Evolutionary conservation across 2,888 invertebrate genomes (phyloP), one percentile per base, ranked within the genome.

Genomic region (Pyralis farinalis): DNA sequence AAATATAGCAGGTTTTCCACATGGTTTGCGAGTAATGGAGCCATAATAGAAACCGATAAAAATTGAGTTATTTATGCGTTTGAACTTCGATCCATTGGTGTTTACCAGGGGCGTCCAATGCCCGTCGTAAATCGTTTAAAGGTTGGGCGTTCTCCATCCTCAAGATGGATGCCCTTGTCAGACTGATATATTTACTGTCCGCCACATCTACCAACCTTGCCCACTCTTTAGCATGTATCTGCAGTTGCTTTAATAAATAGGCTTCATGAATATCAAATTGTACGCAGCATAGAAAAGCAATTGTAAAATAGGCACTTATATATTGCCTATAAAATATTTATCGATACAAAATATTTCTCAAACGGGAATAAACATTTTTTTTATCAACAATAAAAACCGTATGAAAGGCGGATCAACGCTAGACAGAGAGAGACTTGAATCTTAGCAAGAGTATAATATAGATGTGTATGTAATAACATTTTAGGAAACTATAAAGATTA

Each of bases 121-220:
- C 70, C 79, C 79, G 74, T 82, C 86, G 81, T 87, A 85, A 87
- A 87, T 87, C 87, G 81, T 79, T 81, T 82, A 82, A 84, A 82
- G 85, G 83, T 77, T 81, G 76, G 82, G 81, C 82, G 81, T 78
- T 74, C 74, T 74, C 73, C 75, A 75, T 80, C 77, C 77, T 80
- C 67, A 78, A 84, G 86, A 87, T 79, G 77, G 76, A 87, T 87
- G 81, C 73, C 71, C 80, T 72, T 76, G 79, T 80, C 83, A 65
- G 73, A 33, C 77, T 83, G 83, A 86, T 82, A 80, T 85, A 86
- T 86, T 78, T 81, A 82, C 83, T 78, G 78, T 72, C 79, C 71
- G 73, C 72, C 66, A 71, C 76, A 76, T 73, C 65, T 67, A 59
- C 60, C 57, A 63, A 55, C 58, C 59, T 58, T 61, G 51, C 61